Evolutionary conservation across 2,888 invertebrate species (phyloP).

Genomic region (Leucophora obtusa): DNA sequence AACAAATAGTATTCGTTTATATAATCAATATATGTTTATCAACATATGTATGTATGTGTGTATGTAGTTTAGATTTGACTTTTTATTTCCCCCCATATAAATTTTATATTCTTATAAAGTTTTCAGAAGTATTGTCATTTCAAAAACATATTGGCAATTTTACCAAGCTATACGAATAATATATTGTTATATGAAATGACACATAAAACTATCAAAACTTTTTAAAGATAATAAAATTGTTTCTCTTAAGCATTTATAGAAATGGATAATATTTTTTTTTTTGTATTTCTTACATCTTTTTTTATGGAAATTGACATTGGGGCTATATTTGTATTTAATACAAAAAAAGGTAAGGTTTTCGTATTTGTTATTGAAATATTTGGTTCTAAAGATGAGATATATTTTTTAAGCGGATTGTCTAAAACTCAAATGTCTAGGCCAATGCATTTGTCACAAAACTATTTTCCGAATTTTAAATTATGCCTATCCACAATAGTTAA

Average conservation of each 20-base stretch:
- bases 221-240: constrained; percentile 37
- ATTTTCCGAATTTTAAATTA: too few relatives aligned
- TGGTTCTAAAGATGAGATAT: too few relatives aligned
- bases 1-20: background rate
- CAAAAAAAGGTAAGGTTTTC: background rate
- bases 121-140: constrained; percentile 19
- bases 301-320: constrained; percentile 31
- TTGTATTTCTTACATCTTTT: background rate
- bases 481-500: too few relatives aligned
- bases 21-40: too few relatives aligned
- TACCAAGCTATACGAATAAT: background rate
- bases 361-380: too few relatives aligned
- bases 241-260: constrained; percentile 46
- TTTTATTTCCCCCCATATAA: background rate
- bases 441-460: too few relatives aligned
- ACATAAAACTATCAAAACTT: constrained; percentile 47
- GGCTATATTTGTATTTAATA: constrained; percentile 29
- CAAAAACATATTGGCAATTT: constrained; percentile 38
- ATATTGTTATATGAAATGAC: constrained; percentile 41
- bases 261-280: constrained; percentile 21
- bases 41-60: too few relatives aligned
- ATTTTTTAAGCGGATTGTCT: too few relatives aligned
- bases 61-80: background rate
- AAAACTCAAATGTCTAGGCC: too few relatives aligned
- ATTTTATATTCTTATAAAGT: background rate